These are phyloP conservation scores for Aricia artaxerxes DNA, from an alignment of 2,888 invertebrate species.

Conservation along the genomic window DNA sequence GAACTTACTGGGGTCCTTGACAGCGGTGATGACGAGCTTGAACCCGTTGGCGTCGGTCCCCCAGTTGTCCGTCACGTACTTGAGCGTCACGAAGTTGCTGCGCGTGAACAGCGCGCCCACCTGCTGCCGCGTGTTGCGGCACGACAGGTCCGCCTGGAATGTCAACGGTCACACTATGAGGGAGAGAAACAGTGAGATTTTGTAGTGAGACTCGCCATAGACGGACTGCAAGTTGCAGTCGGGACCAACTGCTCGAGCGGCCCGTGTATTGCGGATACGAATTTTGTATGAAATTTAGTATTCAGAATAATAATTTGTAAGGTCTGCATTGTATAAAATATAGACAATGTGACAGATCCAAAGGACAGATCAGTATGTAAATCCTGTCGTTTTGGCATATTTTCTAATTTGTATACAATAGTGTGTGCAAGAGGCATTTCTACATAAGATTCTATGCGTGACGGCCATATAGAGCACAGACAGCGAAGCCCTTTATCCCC, in stretches of 20 bases:
- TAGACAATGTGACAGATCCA: too few relatives aligned
- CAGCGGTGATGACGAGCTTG: constrained; percentile 95
- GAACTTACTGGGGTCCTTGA: constrained; percentile 94
- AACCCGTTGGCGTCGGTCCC: constrained; percentile 95
- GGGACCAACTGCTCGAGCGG: too few relatives aligned
- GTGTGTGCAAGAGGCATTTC: too few relatives aligned
- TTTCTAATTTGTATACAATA: too few relatives aligned
- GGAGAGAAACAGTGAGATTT: not conserved
- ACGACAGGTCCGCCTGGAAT: constrained; percentile 92
- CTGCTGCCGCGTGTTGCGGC: constrained; percentile 93
- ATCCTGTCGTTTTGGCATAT: too few relatives aligned
- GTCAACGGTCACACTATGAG: not conserved
- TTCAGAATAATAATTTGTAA: too few relatives aligned
- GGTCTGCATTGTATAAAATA: too few relatives aligned
- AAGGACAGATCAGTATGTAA: too few relatives aligned
- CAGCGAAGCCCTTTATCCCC: not conserved
- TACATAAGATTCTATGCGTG: too few relatives aligned
- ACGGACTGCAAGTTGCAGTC: too few relatives aligned
- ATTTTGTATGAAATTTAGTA: too few relatives aligned
- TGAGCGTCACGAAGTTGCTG: constrained; percentile 95
- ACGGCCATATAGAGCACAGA: not conserved
- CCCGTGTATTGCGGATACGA: too few relatives aligned
- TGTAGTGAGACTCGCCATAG: not conserved
- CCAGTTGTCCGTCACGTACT: constrained; percentile 96
- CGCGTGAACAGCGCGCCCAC: constrained; percentile 94